These are phyloP conservation scores for Phenganax marumi DNA, from an alignment of 92 coral and sea anemone genomes.

Conservation along the genomic window DNA sequence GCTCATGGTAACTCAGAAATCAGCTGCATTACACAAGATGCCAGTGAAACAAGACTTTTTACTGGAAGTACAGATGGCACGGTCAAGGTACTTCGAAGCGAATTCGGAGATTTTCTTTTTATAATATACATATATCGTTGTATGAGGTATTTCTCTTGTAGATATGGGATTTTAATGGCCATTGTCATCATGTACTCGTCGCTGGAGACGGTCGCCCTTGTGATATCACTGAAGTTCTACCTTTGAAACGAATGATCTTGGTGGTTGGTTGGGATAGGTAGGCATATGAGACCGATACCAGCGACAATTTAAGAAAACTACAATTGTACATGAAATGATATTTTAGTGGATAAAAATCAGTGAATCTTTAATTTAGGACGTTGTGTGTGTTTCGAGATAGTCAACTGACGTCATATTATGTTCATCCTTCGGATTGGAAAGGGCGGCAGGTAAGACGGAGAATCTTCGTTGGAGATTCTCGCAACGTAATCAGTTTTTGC, in stretches of 20 bases:
- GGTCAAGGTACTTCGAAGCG: conserved; percentile 66
- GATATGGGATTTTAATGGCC: conserved; percentile 99
- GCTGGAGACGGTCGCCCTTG: conserved; percentile 96
- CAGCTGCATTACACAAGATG: conserved; percentile 87
- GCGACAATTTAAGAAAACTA: neutral
- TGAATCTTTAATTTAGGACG: conserved; percentile 51
- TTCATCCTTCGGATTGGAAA: conserved; percentile 95
- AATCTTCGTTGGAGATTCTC: neutral
- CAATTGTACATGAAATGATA: neutral
- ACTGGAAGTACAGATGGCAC: conserved; percentile 98
- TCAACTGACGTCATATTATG: conserved; percentile 92
- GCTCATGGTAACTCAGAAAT: conserved; percentile 95
- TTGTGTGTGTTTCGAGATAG: conserved; percentile 88
- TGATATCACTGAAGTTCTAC: conserved; percentile 86
- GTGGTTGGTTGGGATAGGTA: conserved; percentile 99
- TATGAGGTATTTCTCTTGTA: conserved; percentile 15
- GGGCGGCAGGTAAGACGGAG: conserved; percentile 78
- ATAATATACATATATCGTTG: neutral
- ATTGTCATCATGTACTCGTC: conserved; percentile 92
- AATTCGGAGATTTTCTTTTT: neutral
- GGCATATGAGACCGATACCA: neutral
- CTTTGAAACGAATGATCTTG: conserved; percentile 82
- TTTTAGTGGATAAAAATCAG: neutral
- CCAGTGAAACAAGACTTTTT: conserved; percentile 87
- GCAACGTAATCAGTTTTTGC: no score